Evolutionary conservation across 2,113 vertebrate genomes (phyloP), one percentile per base, ranked within the genome.

Genomic region (Choloepus hoffmanni): DNA sequence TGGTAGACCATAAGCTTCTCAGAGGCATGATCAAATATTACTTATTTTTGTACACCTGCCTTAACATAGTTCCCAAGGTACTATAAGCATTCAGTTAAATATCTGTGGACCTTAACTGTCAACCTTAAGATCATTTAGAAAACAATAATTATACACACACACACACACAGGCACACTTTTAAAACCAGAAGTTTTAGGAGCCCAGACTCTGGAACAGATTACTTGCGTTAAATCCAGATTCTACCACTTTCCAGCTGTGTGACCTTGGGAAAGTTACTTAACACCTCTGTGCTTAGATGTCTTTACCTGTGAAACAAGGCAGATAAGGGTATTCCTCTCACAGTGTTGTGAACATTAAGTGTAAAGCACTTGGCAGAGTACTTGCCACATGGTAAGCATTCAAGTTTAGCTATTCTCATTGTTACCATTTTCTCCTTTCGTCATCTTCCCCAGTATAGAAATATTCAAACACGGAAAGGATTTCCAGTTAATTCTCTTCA

Each of bases 391-490:
- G 5, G 36, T 62, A 84, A 70, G 33, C 65, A 87, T 68, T 85
- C 70, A 74, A 21, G 89, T 53, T 67, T 50, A 81, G 82, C 77
- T 28, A 62, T 63, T 91, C 73, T 92, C 65, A 76, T 24, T 70
- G n/a, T 53, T 89, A 74, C 92, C 83, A 82, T 82, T 63, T 74
- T 73, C 70, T 83, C 53, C 23, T 95, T 79, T 91, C 62, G 92
- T 95, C 89, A 77, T 90, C 65, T 55, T 89, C 76, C 74, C 92
- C 0, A 3, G 89, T 23, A 84, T n/a, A 97, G 68, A 97, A 95
- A 74, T 68, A 21, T 85, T 89, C 58, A 93, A 93, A 97, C 95
- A 81, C 74, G 83, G 86, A 76, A 97, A 96, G 60, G 50, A 94
- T 63, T 96, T 84, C 63, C 86, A 88, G 82, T 86, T 95, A 90